A percentile compares a stretch with the other conserved stretches of the same genome.
Evolutionary conservation across 2,113 vertebrate species (phyloP).

Genomic region (Lophius piscatorius): DNA sequence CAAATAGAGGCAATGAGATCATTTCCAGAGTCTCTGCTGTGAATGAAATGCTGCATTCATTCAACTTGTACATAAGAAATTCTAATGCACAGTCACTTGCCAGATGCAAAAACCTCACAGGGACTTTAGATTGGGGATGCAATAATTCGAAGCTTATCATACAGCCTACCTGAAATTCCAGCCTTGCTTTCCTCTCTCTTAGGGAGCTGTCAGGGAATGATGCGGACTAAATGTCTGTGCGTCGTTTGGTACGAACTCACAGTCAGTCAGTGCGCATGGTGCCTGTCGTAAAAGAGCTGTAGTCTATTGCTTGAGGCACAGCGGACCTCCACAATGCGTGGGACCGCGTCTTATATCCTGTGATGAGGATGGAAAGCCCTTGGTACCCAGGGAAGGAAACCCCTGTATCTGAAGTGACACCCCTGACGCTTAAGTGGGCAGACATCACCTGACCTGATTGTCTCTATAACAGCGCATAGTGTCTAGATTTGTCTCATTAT

Average conservation of each 20-base stretch:
- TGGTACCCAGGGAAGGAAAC: constrained; percentile 78
- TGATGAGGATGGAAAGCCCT: constrained; percentile 73
- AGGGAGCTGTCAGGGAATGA: constrained; percentile 67
- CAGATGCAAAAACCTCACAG: constrained; percentile 23
- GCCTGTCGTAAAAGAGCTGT: constrained; percentile 59
- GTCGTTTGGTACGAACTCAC: constrained; percentile 35
- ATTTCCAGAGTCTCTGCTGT: constrained; percentile 35
- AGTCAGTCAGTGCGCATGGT: constrained; percentile 72
- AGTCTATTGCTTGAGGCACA: constrained; percentile 39
- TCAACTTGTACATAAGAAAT: constrained; percentile 52
- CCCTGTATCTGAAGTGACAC: constrained; percentile 74
- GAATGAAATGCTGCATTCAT: constrained; percentile 70
- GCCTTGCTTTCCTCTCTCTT: constrained; percentile 22
- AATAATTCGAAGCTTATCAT: constrained; percentile 21
- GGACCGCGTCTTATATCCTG: constrained; percentile 55
- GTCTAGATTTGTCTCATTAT: constrained; percentile 35
- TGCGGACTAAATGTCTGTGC: constrained; percentile 68
- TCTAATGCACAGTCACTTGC: constrained; percentile 27
- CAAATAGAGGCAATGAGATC: constrained; percentile 26
- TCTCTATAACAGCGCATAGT: constrained; percentile 20
- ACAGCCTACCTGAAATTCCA: constrained; percentile 70
- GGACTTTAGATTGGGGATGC: constrained; percentile 18
- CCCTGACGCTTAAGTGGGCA: constrained; percentile 58
- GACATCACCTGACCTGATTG: constrained; percentile 56
- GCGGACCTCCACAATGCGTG: constrained; percentile 57